A percentile compares a stretch with the other conserved stretches of the same genome.
These are phyloP conservation scores for Littorina saxatilis DNA, from an alignment of 1,140 invertebrate genomes.

Conservation along the genomic window DNA sequence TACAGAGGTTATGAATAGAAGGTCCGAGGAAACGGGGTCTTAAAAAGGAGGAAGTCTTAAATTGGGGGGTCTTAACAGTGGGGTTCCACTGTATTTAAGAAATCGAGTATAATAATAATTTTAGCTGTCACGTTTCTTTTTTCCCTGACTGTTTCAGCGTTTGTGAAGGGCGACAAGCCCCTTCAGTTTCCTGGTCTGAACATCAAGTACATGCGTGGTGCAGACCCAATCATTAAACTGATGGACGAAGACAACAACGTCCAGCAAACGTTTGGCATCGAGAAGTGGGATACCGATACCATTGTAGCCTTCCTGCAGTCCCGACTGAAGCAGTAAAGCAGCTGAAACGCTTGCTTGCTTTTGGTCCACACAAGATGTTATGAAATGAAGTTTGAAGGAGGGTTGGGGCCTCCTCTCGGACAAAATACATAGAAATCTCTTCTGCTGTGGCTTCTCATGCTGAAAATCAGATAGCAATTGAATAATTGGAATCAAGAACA, in stretches of 20 bases:
- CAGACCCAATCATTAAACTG: conserved; percentile 94
- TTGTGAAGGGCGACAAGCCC: conserved; percentile 91
- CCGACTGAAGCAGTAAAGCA: conserved; percentile 80
- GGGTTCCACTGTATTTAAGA: no score
- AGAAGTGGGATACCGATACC: conserved; percentile 98
- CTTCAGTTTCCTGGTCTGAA: conserved; percentile 91
- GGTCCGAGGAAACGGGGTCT: no score
- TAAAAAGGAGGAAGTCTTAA: no score
- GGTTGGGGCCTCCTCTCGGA: neutral
- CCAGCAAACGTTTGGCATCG: conserved; percentile 88
- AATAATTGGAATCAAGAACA: no score
- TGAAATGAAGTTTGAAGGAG: conserved; percentile 5
- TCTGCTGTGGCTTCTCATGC: neutral
- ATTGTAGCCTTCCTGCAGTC: conserved; percentile 95
- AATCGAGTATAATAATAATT: no score
- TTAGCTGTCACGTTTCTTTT: neutral
- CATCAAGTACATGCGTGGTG: conserved; percentile 91
- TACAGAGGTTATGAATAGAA: no score
- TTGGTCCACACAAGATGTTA: conserved; percentile 5
- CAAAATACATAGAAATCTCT: neutral
- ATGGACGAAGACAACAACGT: conserved; percentile 80
- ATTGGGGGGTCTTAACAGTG: no score
- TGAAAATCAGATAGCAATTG: neutral
- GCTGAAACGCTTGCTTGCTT: neutral
- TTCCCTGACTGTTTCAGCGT: conserved; percentile 80